Percentiles rank a stretch among this genome's conserved stretches.
Evolutionary conservation across 2,113 vertebrate genomes (phyloP).

Genomic region (Prionailurus viverrinus): DNA sequence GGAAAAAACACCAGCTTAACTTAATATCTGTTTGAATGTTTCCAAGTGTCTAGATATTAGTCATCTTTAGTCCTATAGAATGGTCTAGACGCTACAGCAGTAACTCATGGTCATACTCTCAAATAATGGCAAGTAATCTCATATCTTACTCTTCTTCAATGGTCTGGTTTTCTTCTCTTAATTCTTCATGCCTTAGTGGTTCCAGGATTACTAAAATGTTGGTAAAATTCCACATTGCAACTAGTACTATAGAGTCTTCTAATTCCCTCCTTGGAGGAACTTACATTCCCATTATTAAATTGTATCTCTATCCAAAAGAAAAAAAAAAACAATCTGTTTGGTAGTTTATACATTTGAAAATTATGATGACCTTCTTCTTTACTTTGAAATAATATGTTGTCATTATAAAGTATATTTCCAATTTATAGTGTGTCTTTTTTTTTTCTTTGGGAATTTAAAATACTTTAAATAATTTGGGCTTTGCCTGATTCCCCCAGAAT

Average conservation of each 20-base stretch:
- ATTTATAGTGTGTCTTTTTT: slow-evolving; percentile 74
- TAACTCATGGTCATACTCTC: not conserved
- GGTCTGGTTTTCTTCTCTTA: not conserved
- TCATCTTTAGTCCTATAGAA: not conserved
- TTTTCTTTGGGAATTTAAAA: slow-evolving; percentile 81
- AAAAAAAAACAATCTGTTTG: slow-evolving; percentile 64
- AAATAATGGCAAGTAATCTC: not conserved
- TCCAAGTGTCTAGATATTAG: not conserved
- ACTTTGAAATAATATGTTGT: slow-evolving; percentile 75
- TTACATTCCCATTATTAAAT: not conserved
- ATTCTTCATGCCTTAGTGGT: not conserved
- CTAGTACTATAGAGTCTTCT: not conserved
- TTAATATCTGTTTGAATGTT: slow-evolving; percentile 12
- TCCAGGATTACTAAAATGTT: not conserved
- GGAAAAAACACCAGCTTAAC: not conserved
- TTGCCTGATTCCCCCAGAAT: slow-evolving; percentile 84
- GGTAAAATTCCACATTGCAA: not conserved
- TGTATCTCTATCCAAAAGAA: slow-evolving; percentile 52
- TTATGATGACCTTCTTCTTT: slow-evolving; percentile 76
- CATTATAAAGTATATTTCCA: slow-evolving; percentile 81
- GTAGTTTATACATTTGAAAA: slow-evolving; percentile 77
- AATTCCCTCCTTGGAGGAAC: not conserved
- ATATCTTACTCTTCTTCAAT: not conserved
- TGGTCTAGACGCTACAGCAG: not conserved
- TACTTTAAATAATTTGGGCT: slow-evolving; percentile 84